Base-by-base conservation (phyloP, 2,797 vertebrate genomes). In the Rhynchotus rufescens region DNA sequence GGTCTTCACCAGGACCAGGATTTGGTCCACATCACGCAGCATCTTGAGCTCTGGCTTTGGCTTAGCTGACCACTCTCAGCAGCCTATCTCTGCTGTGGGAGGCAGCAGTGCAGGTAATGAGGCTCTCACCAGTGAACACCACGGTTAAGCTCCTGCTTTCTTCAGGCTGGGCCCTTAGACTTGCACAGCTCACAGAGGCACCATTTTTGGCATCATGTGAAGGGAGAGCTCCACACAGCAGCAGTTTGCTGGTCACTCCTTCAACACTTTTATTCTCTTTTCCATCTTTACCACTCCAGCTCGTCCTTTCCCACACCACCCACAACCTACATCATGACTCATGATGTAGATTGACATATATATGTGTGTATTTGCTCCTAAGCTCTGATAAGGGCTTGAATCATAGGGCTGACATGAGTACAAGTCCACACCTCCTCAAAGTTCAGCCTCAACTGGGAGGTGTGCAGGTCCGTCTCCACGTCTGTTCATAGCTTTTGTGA, bases 381-480 rank as follows among this genome's bases (percentile, higher is more conserved):
- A 78, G 64, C 76, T 61, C 85, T 95, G 65, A 75, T 34, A n/a
- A 82, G 42, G 34, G 28, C 44, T 84, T 92, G 82, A 94, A 64
- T 92, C 93, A 94, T 59, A 67, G 49, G 12, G 54, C 20, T 85
- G 38, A 91, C 78, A 76, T 1, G 0, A 56, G 22, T 82, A 52
- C 86, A 82, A 83, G 60, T 83, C 47, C 44, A 91, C 26, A 40
- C 56, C 25, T 83, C 51, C 76, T 81, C 28, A 17, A 68, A 54
- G 47, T 61, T 67, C 82, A 84, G 38, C 69, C 77, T 61, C 77
- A 44, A 76, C 87, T 95, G 67, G 47, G 40, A 68, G 15, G 38
- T 84, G 15, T 59, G 44, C 84, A 71, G 26, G 21, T 86, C 36
- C 79, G 51, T 52, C 57, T 88, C 44, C 45, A 15, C 0, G 0